Evolutionary conservation across 2,113 vertebrate species (phyloP).

Genomic region (Synodontis membranacea): DNA sequence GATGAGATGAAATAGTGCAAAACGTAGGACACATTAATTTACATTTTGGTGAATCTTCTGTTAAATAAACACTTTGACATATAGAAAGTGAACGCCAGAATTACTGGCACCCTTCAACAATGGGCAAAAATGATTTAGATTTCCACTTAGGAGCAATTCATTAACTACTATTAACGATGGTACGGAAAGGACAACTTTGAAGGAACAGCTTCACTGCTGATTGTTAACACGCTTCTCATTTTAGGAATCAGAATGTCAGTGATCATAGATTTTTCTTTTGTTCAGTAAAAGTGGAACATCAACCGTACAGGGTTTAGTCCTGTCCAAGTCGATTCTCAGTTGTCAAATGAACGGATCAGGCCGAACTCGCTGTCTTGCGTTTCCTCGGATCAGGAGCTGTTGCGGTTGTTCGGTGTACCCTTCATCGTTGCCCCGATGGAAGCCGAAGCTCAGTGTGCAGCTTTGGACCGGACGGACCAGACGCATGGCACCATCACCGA

Average conservation of each 20-base stretch:
- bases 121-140: too few species aligned
- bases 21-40: background rate
- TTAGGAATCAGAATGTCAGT: background rate
- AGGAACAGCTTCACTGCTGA: background rate
- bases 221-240: background rate
- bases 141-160: too few species aligned
- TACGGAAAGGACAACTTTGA: background rate
- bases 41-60: background rate
- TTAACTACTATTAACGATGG: background rate
- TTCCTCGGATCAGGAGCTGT: conserved; percentile 79
- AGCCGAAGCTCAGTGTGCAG: conserved; percentile 93
- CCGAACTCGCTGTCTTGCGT: background rate
- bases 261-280: background rate
- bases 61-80: background rate
- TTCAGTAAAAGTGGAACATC: background rate
- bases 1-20: background rate
- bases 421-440: conserved; percentile 92
- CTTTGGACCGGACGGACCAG: conserved; percentile 85
- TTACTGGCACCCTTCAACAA: too few species aligned
- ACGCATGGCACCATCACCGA: conserved; percentile 96
- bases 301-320: background rate
- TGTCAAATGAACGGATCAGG: background rate
- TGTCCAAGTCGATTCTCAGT: background rate
- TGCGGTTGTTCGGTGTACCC: conserved; percentile 90
- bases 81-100: background rate